These are phyloP conservation scores for Bombus pyrosoma DNA, from an alignment of 1,140 invertebrate genomes.

Conservation along the genomic window DNA sequence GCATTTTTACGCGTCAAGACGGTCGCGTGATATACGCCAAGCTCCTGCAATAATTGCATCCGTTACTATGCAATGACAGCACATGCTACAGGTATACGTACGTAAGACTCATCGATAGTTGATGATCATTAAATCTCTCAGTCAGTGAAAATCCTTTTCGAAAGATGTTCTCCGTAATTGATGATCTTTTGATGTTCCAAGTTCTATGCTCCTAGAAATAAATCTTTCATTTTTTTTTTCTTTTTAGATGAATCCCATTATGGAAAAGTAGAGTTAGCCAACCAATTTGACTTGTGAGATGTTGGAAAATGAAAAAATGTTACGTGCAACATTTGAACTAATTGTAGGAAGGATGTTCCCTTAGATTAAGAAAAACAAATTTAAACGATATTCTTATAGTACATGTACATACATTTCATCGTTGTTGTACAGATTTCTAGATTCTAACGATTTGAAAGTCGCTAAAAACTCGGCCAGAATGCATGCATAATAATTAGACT, in stretches of 20 bases:
- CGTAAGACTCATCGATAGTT: background rate
- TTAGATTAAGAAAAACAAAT: too few species aligned
- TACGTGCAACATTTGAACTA: too few species aligned
- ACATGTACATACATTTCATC: background rate
- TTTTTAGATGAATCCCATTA: too few species aligned
- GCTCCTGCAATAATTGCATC: constrained; percentile 15
- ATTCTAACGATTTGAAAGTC: background rate
- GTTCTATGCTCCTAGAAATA: too few species aligned
- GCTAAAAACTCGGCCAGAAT: background rate
- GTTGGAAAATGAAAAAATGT: too few species aligned
- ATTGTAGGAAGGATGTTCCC: too few species aligned
- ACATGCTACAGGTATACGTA: background rate
- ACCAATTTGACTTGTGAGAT: too few species aligned
- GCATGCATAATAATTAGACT: background rate
- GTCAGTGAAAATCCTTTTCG: background rate
- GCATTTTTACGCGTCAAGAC: constrained; percentile 52
- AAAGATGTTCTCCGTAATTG: background rate
- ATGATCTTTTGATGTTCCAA: too few species aligned
- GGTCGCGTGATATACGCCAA: constrained; percentile 51
- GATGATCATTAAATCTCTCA: background rate
- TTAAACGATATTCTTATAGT: too few species aligned
- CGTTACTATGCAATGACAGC: background rate
- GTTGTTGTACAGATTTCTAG: background rate
- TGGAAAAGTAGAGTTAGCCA: too few species aligned
- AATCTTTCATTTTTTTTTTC: too few species aligned